Base-by-base conservation (phyloP, 64 coral and sea anemone species). In the Orbicella faveolata region DNA sequence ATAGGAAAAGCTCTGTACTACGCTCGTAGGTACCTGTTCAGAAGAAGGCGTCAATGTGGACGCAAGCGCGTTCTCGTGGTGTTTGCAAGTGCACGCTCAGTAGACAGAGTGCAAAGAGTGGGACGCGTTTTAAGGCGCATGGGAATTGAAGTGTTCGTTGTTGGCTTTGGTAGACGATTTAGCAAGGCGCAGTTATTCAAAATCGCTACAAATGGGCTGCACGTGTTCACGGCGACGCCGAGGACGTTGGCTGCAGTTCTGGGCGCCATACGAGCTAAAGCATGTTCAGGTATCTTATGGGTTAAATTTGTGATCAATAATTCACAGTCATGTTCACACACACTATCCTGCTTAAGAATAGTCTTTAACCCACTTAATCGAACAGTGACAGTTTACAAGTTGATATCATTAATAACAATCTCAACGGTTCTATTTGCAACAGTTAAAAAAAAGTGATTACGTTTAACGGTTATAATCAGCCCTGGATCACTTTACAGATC, bases 21-120 rank as follows among this genome's bases (percentile, higher is more conserved):
- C 63, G 86, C 92, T 0, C 80, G 74, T 23, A 83, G 34, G 33
- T 81, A 68, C 18, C 59, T 96, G 11, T 96, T 96, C 53, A 62
- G 66, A 26, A 68, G 95, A 79, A 61, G 88, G 74, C 55, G 82
- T 1, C 88, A 86, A 17, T 90, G 72, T 52, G 92, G 86, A 48
- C 88, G 91, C 2, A 96, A 93, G 67, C 90, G 90, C 12, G 90
- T 93, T 1, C 89, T 96, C 19, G 84, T 96, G 3, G 76, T 93
- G 17, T 86, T 96, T 30, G 90, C 92, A 37, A 88, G 86, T 61
- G 92, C 88, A 11, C 78, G 73, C 48, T 96, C 95, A 4, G 34
- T 64, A 65, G 95, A 93, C 78, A 36, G 66, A 6, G 76, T 93
- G 9, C 78, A 79, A 4, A 73, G 88, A 36, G 57, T 91, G 14